A percentile compares a stretch with the other conserved stretches of the same genome.
These are phyloP conservation scores for Pristionchus exspectatus DNA, from an alignment of 2,888 invertebrate species.

Conservation along the genomic window DNA sequence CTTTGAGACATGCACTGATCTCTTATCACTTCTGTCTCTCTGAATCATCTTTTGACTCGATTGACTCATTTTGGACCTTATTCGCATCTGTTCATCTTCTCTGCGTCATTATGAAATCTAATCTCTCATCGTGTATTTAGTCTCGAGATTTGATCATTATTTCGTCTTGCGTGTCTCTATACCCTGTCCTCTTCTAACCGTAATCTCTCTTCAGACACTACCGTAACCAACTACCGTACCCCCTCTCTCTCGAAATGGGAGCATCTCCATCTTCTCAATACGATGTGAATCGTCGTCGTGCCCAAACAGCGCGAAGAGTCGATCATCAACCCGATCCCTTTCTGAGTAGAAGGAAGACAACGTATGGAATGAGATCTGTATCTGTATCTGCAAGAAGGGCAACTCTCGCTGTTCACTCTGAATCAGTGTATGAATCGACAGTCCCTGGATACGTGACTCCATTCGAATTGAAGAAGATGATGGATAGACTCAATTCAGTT, in stretches of 20 bases:
- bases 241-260: conserved; percentile 23
- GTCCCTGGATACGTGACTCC: conserved; percentile 59
- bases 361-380: not conserved
- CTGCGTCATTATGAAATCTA: conserved; percentile 1
- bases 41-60: not conserved
- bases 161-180: conserved; percentile 1
- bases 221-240: not conserved
- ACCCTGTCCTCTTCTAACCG: not conserved
- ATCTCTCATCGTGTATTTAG: conserved; percentile 11
- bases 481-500: conserved; percentile 54
- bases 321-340: conserved; percentile 2
- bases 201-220: conserved; percentile 19
- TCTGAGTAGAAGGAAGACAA: not conserved
- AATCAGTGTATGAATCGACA: not conserved
- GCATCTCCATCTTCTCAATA: conserved; percentile 46
- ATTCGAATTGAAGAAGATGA: conserved; percentile 67
- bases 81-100: conserved; percentile 2
- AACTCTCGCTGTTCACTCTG: not conserved
- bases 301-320: not conserved
- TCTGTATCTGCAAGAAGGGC: not conserved
- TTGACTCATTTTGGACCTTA: conserved; percentile 19
- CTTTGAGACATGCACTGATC: conserved; percentile 11
- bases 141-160: not conserved
- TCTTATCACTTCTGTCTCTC: conserved; percentile 16
- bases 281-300: conserved; percentile 8